Conservation (phyloP, 2,113 vertebrate species). For the Gambusia affinis region DNA sequence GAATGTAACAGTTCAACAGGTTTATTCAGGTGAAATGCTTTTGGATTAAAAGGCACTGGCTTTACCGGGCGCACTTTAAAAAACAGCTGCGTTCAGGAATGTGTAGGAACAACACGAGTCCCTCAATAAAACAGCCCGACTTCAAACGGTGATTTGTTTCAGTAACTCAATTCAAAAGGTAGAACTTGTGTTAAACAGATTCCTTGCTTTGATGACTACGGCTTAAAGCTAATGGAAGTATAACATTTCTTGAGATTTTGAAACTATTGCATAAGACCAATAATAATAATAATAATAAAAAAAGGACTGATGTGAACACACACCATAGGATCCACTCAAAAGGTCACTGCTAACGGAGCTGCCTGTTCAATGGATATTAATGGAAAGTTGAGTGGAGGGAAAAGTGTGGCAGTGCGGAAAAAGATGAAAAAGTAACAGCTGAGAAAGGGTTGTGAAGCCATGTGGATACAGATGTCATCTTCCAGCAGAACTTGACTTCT, state of each 20-base stretch:
- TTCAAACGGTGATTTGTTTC: not conserved
- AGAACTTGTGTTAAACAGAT: not conserved
- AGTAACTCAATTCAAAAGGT: not conserved
- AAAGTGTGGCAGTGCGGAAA: not conserved
- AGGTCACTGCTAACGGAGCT: too few species aligned
- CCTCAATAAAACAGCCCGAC: not conserved
- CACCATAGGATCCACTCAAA: too few species aligned
- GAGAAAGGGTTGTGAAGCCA: not conserved
- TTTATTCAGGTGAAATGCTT: not conserved
- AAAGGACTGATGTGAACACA: not conserved
- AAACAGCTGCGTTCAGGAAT: not conserved
- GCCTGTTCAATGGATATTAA: not conserved
- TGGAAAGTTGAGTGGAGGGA: not conserved
- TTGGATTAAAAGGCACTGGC: not conserved
- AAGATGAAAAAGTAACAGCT: not conserved
- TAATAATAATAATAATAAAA: not conserved
- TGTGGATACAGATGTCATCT: too few species aligned
- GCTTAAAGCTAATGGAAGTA: not conserved
- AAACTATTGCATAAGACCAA: not conserved
- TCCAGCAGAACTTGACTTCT: too few species aligned
- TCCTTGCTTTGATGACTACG: not conserved
- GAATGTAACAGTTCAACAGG: slow-evolving; percentile 5
- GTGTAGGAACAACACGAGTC: not conserved
- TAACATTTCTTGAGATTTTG: not conserved
- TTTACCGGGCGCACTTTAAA: slow-evolving; percentile 2